Evolutionary conservation across 1,140 invertebrate species (phyloP).

Genomic region (Trichonephila clavata): DNA sequence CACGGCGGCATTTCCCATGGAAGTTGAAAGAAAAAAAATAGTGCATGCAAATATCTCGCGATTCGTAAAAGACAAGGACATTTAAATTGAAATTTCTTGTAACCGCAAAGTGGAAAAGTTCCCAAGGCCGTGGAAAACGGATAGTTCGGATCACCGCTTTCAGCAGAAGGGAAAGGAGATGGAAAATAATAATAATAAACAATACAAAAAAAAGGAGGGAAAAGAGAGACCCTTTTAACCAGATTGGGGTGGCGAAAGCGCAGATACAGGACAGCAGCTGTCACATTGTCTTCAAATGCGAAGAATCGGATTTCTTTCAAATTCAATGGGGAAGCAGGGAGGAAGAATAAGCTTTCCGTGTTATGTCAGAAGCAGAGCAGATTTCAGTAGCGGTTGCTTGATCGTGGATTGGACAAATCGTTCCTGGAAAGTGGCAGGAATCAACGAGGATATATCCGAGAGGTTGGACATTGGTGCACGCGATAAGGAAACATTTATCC

Average conservation of each 20-base stretch:
- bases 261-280: conserved; percentile 20
- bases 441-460: neutral
- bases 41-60: conserved; percentile 26
- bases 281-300: conserved; percentile 30
- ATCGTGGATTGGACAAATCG: neutral
- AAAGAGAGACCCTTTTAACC: neutral
- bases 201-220: neutral
- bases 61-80: conserved; percentile 47
- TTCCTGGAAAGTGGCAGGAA: neutral
- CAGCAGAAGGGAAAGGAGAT: neutral
- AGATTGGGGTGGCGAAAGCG: neutral
- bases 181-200: neutral
- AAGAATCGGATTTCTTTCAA: conserved; percentile 41
- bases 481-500: neutral
- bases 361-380: conserved; percentile 2
- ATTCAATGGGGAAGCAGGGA: neutral
- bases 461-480: neutral
- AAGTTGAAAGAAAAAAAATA: neutral
- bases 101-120: conserved; percentile 59
- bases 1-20: neutral
- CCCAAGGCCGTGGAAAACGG: neutral
- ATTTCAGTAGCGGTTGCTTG: no score
- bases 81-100: conserved; percentile 70
- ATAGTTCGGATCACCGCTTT: conserved; percentile 20
- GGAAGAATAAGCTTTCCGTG: neutral